Percentiles rank a stretch among this genome's conserved stretches.
Conservation (phyloP, 2,797 vertebrate genomes). For the Bradypodion pumilum region DNA sequence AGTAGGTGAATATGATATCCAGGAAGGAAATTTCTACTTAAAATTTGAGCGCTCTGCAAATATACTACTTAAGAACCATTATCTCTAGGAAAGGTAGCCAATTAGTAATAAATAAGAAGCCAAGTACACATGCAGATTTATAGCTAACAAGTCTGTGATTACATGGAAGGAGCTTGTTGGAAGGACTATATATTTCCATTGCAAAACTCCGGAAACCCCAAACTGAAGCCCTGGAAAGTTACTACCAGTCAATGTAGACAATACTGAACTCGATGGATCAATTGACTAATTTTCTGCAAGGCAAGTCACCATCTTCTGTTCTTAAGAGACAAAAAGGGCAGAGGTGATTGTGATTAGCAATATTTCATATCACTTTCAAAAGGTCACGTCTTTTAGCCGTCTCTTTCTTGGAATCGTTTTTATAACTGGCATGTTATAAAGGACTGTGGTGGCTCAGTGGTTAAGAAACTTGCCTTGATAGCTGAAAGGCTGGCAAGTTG, state of each 20-base stretch:
- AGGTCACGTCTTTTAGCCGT: constrained; percentile 23
- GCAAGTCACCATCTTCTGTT: neutral
- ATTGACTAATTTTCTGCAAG: neutral
- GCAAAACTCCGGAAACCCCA: neutral
- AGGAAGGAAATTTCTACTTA: neutral
- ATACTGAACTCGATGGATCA: neutral
- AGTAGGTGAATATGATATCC: neutral
- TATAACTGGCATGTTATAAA: constrained; percentile 44
- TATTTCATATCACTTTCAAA: neutral
- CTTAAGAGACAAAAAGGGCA: neutral
- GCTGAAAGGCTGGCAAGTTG: no score
- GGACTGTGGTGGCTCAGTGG: no score
- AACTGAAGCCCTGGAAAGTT: neutral
- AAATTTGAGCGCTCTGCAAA: neutral
- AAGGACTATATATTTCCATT: neutral
- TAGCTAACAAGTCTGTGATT: neutral
- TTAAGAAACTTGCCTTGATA: no score
- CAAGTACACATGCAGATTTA: neutral
- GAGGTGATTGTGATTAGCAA: neutral
- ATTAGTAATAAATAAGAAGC: neutral
- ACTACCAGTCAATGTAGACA: neutral
- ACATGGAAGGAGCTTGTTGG: neutral
- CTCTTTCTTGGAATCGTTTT: constrained; percentile 54
- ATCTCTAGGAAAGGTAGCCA: neutral
- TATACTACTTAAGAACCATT: neutral